Conservation (phyloP, 1,140 invertebrate genomes). For the Olivierus martensii region DNA sequence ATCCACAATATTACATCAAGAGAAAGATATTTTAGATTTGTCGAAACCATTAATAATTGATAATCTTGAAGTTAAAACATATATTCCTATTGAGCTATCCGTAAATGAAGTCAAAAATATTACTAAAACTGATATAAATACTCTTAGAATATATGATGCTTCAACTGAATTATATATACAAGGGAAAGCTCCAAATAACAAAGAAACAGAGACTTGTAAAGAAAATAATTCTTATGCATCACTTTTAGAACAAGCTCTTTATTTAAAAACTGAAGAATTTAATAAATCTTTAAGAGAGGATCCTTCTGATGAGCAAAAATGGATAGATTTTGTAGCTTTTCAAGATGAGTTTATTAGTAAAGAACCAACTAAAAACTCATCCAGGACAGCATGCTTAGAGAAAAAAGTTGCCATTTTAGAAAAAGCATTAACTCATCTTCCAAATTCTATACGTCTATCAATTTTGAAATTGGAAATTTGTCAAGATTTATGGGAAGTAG, state of each 20-base stretch:
- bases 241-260: neutral
- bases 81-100: neutral
- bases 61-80: neutral
- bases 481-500: constrained; percentile 26
- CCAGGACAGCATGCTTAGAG: constrained; percentile 25
- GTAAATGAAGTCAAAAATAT: neutral
- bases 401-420: constrained; percentile 36
- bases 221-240: neutral
- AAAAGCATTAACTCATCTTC: constrained; percentile 34
- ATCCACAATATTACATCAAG: neutral
- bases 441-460: constrained; percentile 28
- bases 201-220: neutral
- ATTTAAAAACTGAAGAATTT: constrained; percentile 25
- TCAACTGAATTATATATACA: too few species aligned
- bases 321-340: constrained; percentile 37
- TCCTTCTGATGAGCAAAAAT: constrained; percentile 29
- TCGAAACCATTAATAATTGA: neutral
- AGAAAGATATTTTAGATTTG: neutral
- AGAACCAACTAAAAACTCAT: constrained; percentile 12
- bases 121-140: too few species aligned
- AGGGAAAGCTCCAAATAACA: too few species aligned
- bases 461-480: constrained; percentile 29
- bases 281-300: constrained; percentile 30
- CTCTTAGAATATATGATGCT: too few species aligned
- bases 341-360: constrained; percentile 25